A percentile compares a stretch with the other conserved stretches of the same genome.
Conservation (phyloP, 2,797 vertebrate genomes). For the Pseudomugil tenellus region DNA sequence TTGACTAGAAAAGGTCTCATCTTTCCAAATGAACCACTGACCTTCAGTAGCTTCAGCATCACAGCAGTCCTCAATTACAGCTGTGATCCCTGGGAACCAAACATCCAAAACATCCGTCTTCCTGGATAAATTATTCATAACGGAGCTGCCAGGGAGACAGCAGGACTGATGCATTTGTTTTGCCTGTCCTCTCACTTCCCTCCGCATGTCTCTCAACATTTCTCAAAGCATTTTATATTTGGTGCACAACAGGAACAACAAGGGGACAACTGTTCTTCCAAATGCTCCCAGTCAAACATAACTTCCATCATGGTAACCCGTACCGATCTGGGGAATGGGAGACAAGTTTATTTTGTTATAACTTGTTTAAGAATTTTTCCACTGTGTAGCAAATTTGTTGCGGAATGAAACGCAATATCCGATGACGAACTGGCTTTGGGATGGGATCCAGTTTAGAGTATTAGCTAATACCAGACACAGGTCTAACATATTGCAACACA, state of each 20-base stretch:
- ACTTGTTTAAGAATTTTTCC: neutral
- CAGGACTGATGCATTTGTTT: slow-evolving; percentile 75
- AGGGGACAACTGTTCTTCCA: slow-evolving; percentile 58
- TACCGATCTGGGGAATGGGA: slow-evolving; percentile 27
- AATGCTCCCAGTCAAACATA: slow-evolving; percentile 55
- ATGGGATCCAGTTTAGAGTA: neutral
- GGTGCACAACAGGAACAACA: slow-evolving; percentile 55
- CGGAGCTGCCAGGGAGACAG: slow-evolving; percentile 64
- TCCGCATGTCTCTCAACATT: slow-evolving; percentile 56
- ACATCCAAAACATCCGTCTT: slow-evolving; percentile 73
- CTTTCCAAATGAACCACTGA: slow-evolving; percentile 49
- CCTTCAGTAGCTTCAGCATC: slow-evolving; percentile 61
- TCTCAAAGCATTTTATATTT: slow-evolving; percentile 58
- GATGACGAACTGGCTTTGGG: neutral
- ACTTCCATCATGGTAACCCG: slow-evolving; percentile 38
- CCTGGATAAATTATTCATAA: slow-evolving; percentile 75
- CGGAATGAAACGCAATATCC: neutral
- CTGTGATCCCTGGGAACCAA: slow-evolving; percentile 54
- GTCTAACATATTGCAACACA: slow-evolving; percentile 25
- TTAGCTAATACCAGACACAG: neutral
- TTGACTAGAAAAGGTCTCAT: slow-evolving; percentile 35
- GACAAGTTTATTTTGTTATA: slow-evolving; percentile 25
- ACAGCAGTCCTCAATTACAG: slow-evolving; percentile 56
- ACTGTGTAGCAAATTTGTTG: neutral
- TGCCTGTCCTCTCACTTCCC: slow-evolving; percentile 65